phyloP scores from a whole-genome alignment of 2,113 vertebrate species.

The Odontesthes bonariensis region DNA sequence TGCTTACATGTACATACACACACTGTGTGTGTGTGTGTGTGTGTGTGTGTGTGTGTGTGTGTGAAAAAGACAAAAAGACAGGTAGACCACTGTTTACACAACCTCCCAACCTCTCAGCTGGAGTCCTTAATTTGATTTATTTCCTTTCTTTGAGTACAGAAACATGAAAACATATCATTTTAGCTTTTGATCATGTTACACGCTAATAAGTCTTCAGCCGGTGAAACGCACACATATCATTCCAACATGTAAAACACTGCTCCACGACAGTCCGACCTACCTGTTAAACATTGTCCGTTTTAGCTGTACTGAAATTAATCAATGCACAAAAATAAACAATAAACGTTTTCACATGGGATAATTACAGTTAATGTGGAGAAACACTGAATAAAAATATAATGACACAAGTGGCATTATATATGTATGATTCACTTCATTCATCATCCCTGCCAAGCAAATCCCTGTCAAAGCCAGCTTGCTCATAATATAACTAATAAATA shows the following conservation, averaged over 20 bases:
- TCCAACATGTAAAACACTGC: conserved; percentile 17
- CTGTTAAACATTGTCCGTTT: background rate
- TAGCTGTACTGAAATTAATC: background rate
- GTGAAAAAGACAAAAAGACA: conserved; percentile 4
- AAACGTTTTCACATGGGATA: conserved; percentile 32
- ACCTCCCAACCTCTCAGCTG: conserved; percentile 41
- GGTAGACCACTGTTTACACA: conserved; percentile 21
- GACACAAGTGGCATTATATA: conserved; percentile 47
- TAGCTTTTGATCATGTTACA: conserved; percentile 61
- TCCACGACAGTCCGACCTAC: background rate
- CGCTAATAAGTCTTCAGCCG: conserved; percentile 20
- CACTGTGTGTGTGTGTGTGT: background rate
- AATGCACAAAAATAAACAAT: background rate
- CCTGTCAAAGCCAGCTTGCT: conserved; percentile 53
- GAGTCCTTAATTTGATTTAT: conserved; percentile 22
- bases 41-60: background rate
- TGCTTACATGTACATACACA: background rate
- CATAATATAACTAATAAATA: conserved; percentile 62
- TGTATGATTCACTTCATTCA: conserved; percentile 28
- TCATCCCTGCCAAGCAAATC: conserved; percentile 39
- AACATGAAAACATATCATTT: conserved; percentile 56
- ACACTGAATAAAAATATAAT: conserved; percentile 28
- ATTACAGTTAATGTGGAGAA: conserved; percentile 44
- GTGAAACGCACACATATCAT: background rate
- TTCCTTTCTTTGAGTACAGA: conserved; percentile 3